Evolutionary conservation across 1,140 invertebrate genomes (phyloP).

Genomic region (Drosophila sechellia): DNA sequence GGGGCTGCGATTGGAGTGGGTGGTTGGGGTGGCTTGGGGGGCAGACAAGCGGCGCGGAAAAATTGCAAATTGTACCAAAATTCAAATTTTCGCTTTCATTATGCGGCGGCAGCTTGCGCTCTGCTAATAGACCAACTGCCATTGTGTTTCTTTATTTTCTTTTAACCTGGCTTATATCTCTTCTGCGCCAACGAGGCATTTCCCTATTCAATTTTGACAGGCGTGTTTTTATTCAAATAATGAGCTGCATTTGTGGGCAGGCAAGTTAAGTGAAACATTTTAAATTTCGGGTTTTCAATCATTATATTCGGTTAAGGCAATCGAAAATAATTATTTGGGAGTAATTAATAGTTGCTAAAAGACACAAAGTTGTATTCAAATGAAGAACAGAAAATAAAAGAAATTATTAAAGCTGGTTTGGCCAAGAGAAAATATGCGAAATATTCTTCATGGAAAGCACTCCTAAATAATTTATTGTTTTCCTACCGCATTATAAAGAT

Average conservation of each 20-base stretch:
- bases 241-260: conserved; percentile 69
- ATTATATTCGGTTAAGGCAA: not conserved
- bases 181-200: conserved; percentile 46
- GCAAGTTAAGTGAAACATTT: conserved; percentile 51
- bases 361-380: no score
- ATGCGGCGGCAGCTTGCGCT: conserved; percentile 61
- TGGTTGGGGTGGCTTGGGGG: not conserved
- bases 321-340: not conserved
- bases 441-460: no score
- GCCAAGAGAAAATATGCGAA: no score
- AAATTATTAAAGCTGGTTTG: no score
- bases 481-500: conserved; percentile 1
- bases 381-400: no score
- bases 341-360: not conserved
- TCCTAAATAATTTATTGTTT: conserved; percentile 27
- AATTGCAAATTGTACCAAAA: conserved; percentile 81
- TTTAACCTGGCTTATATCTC: conserved; percentile 31
- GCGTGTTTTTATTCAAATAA: conserved; percentile 75
- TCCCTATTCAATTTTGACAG: conserved; percentile 82
- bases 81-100: conserved; percentile 82
- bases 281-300: conserved; percentile 32
- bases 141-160: conserved; percentile 66
- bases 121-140: conserved; percentile 71
- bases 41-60: conserved; percentile 38
- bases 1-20: conserved; percentile 65